These are phyloP conservation scores for Luffia ferchaultella DNA, from an alignment of 2,888 invertebrate genomes.

Conservation along the genomic window DNA sequence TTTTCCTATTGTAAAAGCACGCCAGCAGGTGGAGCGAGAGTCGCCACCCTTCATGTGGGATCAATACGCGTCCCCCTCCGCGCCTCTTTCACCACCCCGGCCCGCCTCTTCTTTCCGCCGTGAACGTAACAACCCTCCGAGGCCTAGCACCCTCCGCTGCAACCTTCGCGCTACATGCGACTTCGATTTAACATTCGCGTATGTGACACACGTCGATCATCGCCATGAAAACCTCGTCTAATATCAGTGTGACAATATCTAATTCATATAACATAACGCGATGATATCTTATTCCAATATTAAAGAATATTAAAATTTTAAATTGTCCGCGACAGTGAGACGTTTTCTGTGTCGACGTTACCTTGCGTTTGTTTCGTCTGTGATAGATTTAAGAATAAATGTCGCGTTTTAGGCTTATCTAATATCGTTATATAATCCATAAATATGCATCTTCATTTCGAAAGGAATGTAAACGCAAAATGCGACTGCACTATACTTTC, in stretches of 20 bases:
- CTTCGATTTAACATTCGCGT: background rate
- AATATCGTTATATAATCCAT: slow-evolving; percentile 10
- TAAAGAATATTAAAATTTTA: background rate
- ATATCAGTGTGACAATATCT: background rate
- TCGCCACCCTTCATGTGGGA: slow-evolving; percentile 28
- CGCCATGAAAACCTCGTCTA: background rate
- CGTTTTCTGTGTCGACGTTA: background rate
- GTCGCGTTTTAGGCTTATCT: background rate
- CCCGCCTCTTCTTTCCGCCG: slow-evolving; percentile 17
- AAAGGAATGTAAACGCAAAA: slow-evolving; percentile 90
- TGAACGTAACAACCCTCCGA: background rate
- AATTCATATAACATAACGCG: background rate
- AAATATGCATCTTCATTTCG: slow-evolving; percentile 95
- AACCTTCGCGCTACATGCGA: background rate
- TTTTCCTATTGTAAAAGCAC: too few relatives aligned
- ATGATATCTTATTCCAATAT: background rate
- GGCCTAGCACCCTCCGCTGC: background rate
- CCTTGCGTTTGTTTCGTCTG: background rate
- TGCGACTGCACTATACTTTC: slow-evolving; percentile 95
- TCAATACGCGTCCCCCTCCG: slow-evolving; percentile 53
- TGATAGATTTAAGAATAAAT: background rate
- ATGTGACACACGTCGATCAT: background rate
- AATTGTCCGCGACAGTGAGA: background rate
- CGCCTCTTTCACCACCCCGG: slow-evolving; percentile 27
- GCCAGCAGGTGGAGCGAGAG: slow-evolving; percentile 5